Base-by-base conservation (phyloP, 2,888 invertebrate species). In the Lacanobia wlatinum region DNA sequence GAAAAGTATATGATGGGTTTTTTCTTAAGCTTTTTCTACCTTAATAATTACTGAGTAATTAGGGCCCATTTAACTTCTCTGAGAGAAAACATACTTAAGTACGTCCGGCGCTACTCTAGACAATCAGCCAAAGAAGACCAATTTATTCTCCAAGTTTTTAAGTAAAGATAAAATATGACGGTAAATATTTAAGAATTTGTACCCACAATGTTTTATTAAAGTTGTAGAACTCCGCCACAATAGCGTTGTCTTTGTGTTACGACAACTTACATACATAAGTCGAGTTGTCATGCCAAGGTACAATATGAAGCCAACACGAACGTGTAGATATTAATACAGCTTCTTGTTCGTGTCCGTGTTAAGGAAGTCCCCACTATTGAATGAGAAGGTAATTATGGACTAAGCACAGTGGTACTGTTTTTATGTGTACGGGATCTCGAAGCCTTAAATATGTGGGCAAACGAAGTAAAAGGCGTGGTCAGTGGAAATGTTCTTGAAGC, bases 391-490 rank as follows among this genome's bases (percentile, higher is more conserved):
- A 71, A 78, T 74, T 56, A 56, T 34, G 50, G 23, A 65, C 52
- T 64, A 34, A 73, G 34, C 52, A 60, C 10, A 23, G 18, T 23
- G 64, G 60, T 52, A 58, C 50, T 62, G 66, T 62, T 80, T 78
- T 66, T 76, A 23, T 66, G 43, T 67, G 40, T 80, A 80, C 38
- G 43, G 21, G 46, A 55, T 59, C 55, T 66, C n/a, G 72, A 62
- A 80, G 73, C 69, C 74, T 66, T 64, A 74, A 76, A 78, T 74
- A 79, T 82, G 85, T 85, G 82, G 78, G 80, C 69, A 85, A 88
- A 88, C 87, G 85, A 87, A 89, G 87, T 87, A 87, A 87, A 86
- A 89, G 91, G 90, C 91, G 90, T 91, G 91, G 89, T 90, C 90
- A 90, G 82, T 87, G 79, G 84, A 84, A 88, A 90, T 86, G 89